A percentile compares a stretch with the other conserved stretches of the same genome.
Conservation (phyloP, 1,140 invertebrate species). For the Phenacoccus solenopsis region DNA sequence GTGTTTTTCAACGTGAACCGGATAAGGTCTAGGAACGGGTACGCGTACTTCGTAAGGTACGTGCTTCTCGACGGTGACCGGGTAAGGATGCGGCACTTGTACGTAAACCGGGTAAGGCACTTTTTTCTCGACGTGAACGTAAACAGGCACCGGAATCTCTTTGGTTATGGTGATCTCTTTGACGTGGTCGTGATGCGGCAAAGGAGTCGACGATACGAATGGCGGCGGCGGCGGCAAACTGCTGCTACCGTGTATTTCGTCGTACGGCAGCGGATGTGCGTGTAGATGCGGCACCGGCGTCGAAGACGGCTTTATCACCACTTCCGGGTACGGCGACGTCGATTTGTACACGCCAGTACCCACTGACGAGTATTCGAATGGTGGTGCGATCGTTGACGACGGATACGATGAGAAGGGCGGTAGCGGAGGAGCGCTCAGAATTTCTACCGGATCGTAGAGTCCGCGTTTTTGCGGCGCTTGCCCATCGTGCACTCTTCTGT, state of each 20-base stretch:
- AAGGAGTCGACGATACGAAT: conserved; percentile 25
- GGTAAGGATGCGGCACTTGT: conserved; percentile 35
- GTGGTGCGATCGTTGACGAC: neutral
- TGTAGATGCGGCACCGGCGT: neutral
- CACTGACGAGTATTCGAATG: neutral
- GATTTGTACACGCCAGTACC: neutral
- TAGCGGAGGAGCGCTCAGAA: neutral
- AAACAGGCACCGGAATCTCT: conserved; percentile 57
- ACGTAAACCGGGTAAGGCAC: conserved; percentile 40
- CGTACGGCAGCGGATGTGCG: neutral
- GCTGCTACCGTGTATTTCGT: neutral
- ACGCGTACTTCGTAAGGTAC: conserved; percentile 25
- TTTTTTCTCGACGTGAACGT: conserved; percentile 34
- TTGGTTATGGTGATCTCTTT: conserved; percentile 59
- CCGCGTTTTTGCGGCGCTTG: neutral
- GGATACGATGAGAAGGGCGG: neutral
- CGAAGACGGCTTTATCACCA: neutral
- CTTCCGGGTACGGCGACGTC: neutral
- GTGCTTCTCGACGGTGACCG: conserved; percentile 24
- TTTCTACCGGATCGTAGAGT: neutral
- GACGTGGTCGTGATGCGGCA: conserved; percentile 33
- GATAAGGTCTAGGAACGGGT: conserved; percentile 25
- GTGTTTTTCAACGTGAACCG: conserved; percentile 23
- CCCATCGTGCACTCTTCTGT: neutral
- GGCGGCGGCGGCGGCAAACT: neutral